Base-by-base conservation (phyloP, 64 coral and sea anemone species). In the Stichodactyla helianthus region DNA sequence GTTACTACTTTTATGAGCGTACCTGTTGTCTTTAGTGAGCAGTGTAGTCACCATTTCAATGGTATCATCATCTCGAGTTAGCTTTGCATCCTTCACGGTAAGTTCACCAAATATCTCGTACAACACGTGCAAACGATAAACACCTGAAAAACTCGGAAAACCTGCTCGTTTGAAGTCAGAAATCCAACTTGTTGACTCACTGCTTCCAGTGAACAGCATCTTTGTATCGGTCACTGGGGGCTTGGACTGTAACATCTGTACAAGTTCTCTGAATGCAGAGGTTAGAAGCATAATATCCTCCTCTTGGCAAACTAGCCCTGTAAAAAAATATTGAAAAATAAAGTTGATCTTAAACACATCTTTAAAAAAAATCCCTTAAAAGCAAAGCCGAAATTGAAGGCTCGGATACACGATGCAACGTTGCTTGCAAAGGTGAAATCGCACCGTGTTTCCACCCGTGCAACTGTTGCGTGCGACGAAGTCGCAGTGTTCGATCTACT, bases 81-180 rank as follows among this genome's bases (percentile, higher is more conserved):
- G 67, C 22, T 55, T 68, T 14, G 93, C 93, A 51, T 88, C 88
- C 50, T 92, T 79, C 50, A 95, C 86, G 12, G 90, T 77, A 19
- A 95, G 53, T 55, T 92, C 87, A 6, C 93, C 90, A 57, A 95
- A 95, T 54, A 95, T 54, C 19, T 87, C 90, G 51, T 88, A 77
- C 62, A 95, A 31, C 71, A 65, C 83, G 51, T 95, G 89, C 16
- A 94, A 82, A 44, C 85, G 55, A 63, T 84, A 91, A 59, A 94
- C 68, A 7, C 79, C 89, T 14, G 89, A 82, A 57, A 94, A 94
- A 78, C 93, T 94, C 25, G 89, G 93, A 84, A 94, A 94, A 9
- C 93, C 93, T 4, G 89, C 89, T n/a, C 81, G 68, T 12, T 60
- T 91, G 51, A 87, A 25, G 65, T 94, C 93, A 61, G 22, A 44